These are phyloP conservation scores for Drosophila setifemur DNA, from an alignment of 1,140 invertebrate species.

Conservation along the genomic window DNA sequence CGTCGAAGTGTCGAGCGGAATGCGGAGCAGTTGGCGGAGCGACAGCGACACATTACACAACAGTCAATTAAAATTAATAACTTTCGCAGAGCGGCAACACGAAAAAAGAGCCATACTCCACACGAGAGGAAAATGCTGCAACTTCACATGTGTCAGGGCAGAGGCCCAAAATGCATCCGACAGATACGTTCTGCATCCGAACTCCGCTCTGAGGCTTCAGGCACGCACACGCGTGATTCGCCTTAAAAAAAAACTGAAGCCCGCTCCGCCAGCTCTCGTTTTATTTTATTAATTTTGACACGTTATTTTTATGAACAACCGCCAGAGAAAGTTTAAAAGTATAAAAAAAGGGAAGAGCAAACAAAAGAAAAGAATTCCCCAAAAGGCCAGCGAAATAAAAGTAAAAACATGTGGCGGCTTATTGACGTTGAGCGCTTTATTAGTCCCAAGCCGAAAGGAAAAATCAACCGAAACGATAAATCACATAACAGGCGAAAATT, in stretches of 20 bases:
- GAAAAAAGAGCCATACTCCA: not conserved
- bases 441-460: constrained; percentile 39
- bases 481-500: not conserved
- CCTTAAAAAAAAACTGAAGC: constrained; percentile 38
- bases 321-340: constrained; percentile 25
- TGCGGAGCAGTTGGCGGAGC: constrained; percentile 34
- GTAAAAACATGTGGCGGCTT: constrained; percentile 45
- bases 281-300: constrained; percentile 65
- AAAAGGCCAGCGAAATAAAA: constrained; percentile 10
- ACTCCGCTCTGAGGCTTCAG: constrained; percentile 48
- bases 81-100: constrained; percentile 54
- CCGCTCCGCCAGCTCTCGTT: not conserved
- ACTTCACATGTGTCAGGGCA: constrained; percentile 60
- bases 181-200: constrained; percentile 49
- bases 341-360: constrained; percentile 3
- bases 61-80: constrained; percentile 80
- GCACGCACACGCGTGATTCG: constrained; percentile 69
- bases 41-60: constrained; percentile 70
- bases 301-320: constrained; percentile 33
- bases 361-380: constrained; percentile 13
- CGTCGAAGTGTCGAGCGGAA: constrained; percentile 57
- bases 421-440: constrained; percentile 66
- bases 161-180: constrained; percentile 64
- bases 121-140: constrained; percentile 8
- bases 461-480: constrained; percentile 31